phyloP scores from a whole-genome alignment of 2,888 invertebrate species.

The Microplitis manilae region DNA sequence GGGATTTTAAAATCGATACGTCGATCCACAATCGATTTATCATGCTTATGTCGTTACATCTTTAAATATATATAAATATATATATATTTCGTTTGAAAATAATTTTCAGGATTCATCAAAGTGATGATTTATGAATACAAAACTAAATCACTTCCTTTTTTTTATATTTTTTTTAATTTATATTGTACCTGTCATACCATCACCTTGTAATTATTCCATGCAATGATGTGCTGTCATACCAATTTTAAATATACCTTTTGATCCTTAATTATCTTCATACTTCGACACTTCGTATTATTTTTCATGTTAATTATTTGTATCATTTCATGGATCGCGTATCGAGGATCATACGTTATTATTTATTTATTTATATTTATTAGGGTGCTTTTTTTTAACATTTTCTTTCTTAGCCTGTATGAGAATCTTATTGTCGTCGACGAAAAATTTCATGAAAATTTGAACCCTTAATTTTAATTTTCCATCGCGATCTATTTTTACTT shows the following conservation, averaged over 20 bases:
- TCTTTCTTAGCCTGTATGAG: no score
- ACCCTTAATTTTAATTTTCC: no score
- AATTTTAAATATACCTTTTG: conserved; percentile 61
- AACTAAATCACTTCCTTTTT: background rate
- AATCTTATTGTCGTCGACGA: no score
- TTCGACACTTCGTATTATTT: conserved; percentile 41
- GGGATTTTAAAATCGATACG: background rate
- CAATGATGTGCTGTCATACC: conserved; percentile 73
- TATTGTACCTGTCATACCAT: background rate
- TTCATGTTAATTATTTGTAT: conserved; percentile 16
- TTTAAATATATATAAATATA: background rate
- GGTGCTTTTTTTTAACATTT: background rate
- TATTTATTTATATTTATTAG: conserved; percentile 10
- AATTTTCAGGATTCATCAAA: conserved; percentile 18
- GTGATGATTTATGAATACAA: conserved; percentile 11
- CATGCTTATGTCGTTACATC: background rate
- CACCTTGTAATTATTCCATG: conserved; percentile 46
- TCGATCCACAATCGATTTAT: background rate
- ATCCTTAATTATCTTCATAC: conserved; percentile 30
- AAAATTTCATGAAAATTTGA: no score
- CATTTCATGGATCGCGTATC: conserved; percentile 9
- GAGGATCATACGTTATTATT: conserved; percentile 5
- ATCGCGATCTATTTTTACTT: no score
- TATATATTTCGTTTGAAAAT: background rate
- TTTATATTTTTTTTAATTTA: background rate